Evolutionary conservation across 2,113 vertebrate species (phyloP).

Genomic region (Cephalopholis sonnerati): DNA sequence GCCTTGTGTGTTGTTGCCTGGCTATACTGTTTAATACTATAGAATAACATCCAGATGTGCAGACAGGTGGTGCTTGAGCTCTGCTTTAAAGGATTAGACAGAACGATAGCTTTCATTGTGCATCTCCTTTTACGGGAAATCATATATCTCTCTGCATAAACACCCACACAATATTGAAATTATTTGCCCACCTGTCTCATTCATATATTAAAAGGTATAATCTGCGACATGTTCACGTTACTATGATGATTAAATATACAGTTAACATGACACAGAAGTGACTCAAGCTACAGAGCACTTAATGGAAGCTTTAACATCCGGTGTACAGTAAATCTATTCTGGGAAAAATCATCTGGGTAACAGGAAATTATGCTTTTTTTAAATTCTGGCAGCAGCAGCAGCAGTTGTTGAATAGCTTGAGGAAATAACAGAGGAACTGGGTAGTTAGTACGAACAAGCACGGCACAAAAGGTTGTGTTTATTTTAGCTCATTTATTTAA

Average conservation of each 20-base stretch:
- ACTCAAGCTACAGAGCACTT: not conserved
- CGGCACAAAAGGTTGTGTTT: too few relatives aligned
- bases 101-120: not conserved
- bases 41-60: slow-evolving; percentile 38
- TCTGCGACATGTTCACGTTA: too few relatives aligned
- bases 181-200: not conserved
- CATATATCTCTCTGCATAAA: not conserved
- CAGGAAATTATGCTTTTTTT: not conserved
- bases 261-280: not conserved
- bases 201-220: not conserved
- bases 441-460: too few relatives aligned
- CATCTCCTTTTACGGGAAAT: not conserved
- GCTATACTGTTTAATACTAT: slow-evolving; percentile 1
- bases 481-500: too few relatives aligned
- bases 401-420: not conserved
- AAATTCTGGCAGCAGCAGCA: not conserved
- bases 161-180: not conserved
- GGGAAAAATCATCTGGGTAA: not conserved
- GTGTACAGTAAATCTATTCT: not conserved
- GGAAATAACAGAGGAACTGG: too few relatives aligned
- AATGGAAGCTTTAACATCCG: not conserved
- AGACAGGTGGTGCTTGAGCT: slow-evolving; percentile 20
- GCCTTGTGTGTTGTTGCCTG: not conserved
- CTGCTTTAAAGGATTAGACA: slow-evolving; percentile 34
- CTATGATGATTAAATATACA: not conserved